A percentile compares a stretch with the other conserved stretches of the same genome.
Evolutionary conservation across 2,797 vertebrate species (phyloP).

Genomic region (Ceyx erithaca): DNA sequence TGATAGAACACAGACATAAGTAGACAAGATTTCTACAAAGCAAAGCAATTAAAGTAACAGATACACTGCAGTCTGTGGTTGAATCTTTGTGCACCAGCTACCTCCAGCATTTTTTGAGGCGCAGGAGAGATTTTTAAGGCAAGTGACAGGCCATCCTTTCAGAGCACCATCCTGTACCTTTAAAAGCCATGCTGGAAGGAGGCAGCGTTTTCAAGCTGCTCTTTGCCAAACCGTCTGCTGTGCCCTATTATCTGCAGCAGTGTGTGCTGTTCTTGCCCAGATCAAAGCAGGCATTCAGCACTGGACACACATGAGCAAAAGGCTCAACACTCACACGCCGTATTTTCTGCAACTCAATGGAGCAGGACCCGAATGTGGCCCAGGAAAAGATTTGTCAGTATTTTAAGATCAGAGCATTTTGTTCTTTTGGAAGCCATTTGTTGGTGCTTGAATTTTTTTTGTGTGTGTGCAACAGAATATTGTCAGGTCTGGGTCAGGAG

Average conservation of each 20-base stretch:
- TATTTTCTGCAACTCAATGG: not conserved
- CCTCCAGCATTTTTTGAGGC: not conserved
- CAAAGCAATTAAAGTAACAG: not conserved
- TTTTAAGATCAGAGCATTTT: not conserved
- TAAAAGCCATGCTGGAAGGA: constrained; percentile 4
- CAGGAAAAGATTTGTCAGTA: not conserved
- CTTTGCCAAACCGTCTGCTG: not conserved
- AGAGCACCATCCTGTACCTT: not conserved
- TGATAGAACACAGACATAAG: accelerated
- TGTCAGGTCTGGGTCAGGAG: not conserved
- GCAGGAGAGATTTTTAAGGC: not conserved
- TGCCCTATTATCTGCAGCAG: not conserved
- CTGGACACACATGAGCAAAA: not conserved
- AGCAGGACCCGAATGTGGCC: not conserved
- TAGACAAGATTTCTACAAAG: not conserved
- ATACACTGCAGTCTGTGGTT: not conserved
- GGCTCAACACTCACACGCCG: not conserved
- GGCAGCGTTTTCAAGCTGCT: not conserved
- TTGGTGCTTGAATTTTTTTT: not conserved
- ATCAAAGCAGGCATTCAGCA: not conserved
- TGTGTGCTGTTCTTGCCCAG: not conserved
- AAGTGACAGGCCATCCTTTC: not conserved
- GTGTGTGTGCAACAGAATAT: not conserved
- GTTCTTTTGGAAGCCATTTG: not conserved
- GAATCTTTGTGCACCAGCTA: not conserved